Conservation (phyloP, 1,140 invertebrate species). For the Drosophila kikkawai region DNA sequence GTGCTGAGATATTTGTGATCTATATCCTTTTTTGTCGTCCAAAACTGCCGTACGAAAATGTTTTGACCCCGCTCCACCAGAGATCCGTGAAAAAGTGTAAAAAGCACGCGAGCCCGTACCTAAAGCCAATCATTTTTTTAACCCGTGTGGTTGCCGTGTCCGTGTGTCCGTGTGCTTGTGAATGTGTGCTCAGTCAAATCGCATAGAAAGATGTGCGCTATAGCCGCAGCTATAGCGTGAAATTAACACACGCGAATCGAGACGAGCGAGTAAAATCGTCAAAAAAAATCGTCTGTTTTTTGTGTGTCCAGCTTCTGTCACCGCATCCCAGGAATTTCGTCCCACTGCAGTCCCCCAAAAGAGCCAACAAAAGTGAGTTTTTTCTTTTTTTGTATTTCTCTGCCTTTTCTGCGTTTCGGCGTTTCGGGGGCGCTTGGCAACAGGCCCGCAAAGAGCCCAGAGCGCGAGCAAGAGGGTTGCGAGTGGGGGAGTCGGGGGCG, state of each 20-base stretch:
- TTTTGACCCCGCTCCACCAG: constrained; percentile 13
- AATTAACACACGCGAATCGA: constrained; percentile 49
- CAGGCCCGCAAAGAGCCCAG: constrained; percentile 61
- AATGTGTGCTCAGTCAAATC: constrained; percentile 62
- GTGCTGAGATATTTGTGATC: constrained; percentile 73
- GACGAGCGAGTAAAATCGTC: constrained; percentile 29
- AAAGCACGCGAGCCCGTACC: constrained; percentile 35
- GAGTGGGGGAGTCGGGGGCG: constrained; percentile 17
- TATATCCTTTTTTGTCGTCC: constrained; percentile 50
- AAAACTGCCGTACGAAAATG: constrained; percentile 49
- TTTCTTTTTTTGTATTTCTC: constrained; percentile 7
- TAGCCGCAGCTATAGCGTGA: constrained; percentile 62
- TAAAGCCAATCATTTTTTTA: constrained; percentile 54
- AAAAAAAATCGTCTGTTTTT: constrained; percentile 10
- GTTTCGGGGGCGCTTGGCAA: constrained; percentile 70
- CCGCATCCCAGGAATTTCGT: constrained; percentile 20
- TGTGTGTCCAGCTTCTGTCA: not conserved
- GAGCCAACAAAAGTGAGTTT: constrained; percentile 69
- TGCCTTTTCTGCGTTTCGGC: constrained; percentile 30
- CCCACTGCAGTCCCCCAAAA: constrained; percentile 37
- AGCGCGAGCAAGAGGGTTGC: constrained; percentile 8
- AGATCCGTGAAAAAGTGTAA: constrained; percentile 7
- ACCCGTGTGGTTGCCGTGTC: constrained; percentile 54
- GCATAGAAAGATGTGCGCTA: constrained; percentile 73
- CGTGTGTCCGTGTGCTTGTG: constrained; percentile 30